Base-by-base conservation (phyloP, 1,140 invertebrate species). In the Drosophila miranda region DNA sequence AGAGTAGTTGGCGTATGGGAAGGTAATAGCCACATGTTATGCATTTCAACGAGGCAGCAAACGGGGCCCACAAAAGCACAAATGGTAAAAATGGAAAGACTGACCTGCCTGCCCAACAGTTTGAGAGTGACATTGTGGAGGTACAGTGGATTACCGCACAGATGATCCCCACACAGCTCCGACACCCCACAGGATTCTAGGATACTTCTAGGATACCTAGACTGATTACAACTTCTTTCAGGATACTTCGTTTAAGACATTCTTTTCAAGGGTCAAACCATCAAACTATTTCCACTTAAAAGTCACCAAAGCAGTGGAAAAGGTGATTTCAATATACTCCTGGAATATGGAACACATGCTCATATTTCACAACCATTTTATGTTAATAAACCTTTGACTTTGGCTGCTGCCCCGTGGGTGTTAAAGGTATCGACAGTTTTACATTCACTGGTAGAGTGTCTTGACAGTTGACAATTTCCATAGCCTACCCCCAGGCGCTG, bases 21-120 rank as follows among this genome's bases (percentile, higher is more conserved):
- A 21, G 46, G 57, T 3, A 11, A 21, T 30, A 46, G 54, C 61
- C 67, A 73, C 51, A 62, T 84, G 80, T 44, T 59, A 41, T 84
- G 80, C 67, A 83, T 84, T 72, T 44, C 62, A 79, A 84, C 61
- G 45, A 68, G 57, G 9, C 30, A 11, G 30, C 30, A 34, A 34
- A 34, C 30, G 30, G 3, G 3, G 3, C 9, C 30, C 30, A 34
- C 30, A 3, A 38, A 38, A 13, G 11, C 34, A 71, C 55, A 51
- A 66, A 49, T 59, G 64, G 53, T 28, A 19, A 19, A 34, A 34
- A 9, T 9, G 30, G 9, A 34, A 34, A 11, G 30, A 3, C 30
- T 34, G 3, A 34, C 30, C 30, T 34, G 30, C 0, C 30, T 9
- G 28, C 8, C 30, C 30, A 34, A 9, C 30, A 3, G 30, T 9